Evolutionary conservation across 2,113 vertebrate genomes (phyloP), one percentile per base, ranked within the genome.

Genomic region (Crotalus tigris): DNA sequence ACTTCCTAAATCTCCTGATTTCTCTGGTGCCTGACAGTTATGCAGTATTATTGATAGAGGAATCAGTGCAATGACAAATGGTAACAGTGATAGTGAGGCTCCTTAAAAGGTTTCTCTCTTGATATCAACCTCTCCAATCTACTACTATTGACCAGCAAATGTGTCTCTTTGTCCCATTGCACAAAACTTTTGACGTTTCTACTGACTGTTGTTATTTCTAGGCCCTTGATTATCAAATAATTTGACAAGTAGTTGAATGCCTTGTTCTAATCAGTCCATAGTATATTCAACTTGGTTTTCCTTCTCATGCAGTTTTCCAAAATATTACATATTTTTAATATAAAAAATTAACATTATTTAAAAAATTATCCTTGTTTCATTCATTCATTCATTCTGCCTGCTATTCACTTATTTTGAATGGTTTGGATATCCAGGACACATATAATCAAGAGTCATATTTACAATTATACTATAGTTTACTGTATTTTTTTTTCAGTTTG

Each of bases 391-490:
- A 26, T 64, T 88, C 53, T 9, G 61, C 54, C 0, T 15, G 33
- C 12, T 23, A 19, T 29, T 39, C n/a, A 21, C 26, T 69, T 7
- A 17, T 87, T 90, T 49, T 15, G 88, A 58, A 0, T 15, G 26
- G 33, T 69, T n/a, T 51, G 57, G 88, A 64, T 9, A n/a, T 24
- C 55, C 13, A 19, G 15, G 26, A 33, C 21, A 13, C 69, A 90
- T 88, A 92, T 49, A 81, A 87, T 49, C 58, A 90, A 64, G 55
- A 26, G 24, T 57, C 11, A 75, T 69, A 57, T 33, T 92, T 90
- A 92, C 29, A 88, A 39, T 88, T 92, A 92, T 94, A 53, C 44
- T 81, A 88, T 94, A 44, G 39, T 88, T 94, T 69, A 51, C 12
- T 58, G 75, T 87, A 64, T 92, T 92, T 94, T 51, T 29, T 87